Evolutionary conservation across 2,797 vertebrate genomes (phyloP).

Genomic region (Brachyalestes nurse): DNA sequence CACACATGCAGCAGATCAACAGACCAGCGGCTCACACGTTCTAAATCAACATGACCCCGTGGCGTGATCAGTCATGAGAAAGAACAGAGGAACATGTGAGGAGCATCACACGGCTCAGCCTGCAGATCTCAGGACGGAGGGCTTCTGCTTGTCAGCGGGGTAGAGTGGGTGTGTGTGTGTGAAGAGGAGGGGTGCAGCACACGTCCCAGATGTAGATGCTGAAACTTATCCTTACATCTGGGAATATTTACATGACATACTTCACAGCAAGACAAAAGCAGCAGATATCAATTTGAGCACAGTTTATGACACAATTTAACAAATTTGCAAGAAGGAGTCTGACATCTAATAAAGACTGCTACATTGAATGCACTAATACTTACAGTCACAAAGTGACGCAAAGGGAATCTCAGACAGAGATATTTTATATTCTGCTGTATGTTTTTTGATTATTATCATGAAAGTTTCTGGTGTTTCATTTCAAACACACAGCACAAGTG

Average conservation of each 20-base stretch:
- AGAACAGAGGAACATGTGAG: constrained; percentile 65
- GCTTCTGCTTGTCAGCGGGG: constrained; percentile 67
- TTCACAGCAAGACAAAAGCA: constrained; percentile 70
- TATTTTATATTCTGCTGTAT: background rate
- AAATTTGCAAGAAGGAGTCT: constrained; percentile 66
- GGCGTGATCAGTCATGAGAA: constrained; percentile 61
- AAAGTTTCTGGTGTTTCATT: background rate
- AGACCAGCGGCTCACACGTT: constrained; percentile 55
- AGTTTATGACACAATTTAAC: constrained; percentile 75
- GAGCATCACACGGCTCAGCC: constrained; percentile 65
- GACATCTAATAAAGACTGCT: constrained; percentile 66
- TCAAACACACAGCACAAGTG: background rate
- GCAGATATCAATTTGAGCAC: constrained; percentile 66
- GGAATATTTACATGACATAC: constrained; percentile 68
- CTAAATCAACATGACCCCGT: constrained; percentile 61
- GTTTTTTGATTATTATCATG: background rate
- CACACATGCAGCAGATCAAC: constrained; percentile 53
- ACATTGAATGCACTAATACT: constrained; percentile 48
- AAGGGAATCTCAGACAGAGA: background rate
- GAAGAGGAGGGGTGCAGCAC: constrained; percentile 45
- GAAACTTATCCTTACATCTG: constrained; percentile 61
- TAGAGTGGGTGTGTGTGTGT: constrained; percentile 46
- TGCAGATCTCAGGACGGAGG: constrained; percentile 56
- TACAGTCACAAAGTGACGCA: background rate
- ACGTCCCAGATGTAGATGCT: constrained; percentile 66